Evolutionary conservation across 2,888 invertebrate genomes (phyloP).

Genomic region (Unio pictorum): DNA sequence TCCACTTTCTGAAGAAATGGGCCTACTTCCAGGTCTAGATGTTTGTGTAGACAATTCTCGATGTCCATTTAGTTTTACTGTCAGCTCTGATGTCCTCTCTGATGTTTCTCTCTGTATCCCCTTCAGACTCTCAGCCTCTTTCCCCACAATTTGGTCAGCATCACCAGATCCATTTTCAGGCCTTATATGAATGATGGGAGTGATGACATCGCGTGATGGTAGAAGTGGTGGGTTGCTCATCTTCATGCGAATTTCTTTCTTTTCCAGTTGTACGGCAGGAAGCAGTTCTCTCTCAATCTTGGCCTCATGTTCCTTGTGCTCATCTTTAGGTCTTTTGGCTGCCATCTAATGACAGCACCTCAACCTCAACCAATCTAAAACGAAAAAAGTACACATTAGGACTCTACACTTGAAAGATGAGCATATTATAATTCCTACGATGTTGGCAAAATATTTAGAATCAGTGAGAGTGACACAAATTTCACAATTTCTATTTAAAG

Average conservation of each 20-base stretch:
- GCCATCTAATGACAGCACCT: slow-evolving; percentile 50
- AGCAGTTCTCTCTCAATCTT: slow-evolving; percentile 50
- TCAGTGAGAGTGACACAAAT: too few relatives aligned
- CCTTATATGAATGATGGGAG: slow-evolving; percentile 34
- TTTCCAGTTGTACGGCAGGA: slow-evolving; percentile 54
- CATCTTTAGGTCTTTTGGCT: slow-evolving; percentile 42
- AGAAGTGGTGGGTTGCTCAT: slow-evolving; percentile 8
- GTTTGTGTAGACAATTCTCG: slow-evolving; percentile 7
- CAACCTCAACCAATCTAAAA: slow-evolving; percentile 33
- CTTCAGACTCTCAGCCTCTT: slow-evolving; percentile 23
- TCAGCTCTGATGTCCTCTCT: slow-evolving; percentile 4
- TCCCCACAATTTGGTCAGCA: slow-evolving; percentile 55
- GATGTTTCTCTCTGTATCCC: not conserved
- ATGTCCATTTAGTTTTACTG: not conserved
- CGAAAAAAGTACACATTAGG: slow-evolving; percentile 4
- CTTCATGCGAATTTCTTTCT: slow-evolving; percentile 54
- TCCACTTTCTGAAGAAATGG: slow-evolving; percentile 26
- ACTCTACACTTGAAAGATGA: too few relatives aligned
- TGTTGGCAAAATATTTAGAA: too few relatives aligned
- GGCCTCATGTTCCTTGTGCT: slow-evolving; percentile 50
- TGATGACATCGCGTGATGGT: slow-evolving; percentile 23
- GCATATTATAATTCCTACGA: too few relatives aligned
- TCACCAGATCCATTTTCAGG: slow-evolving; percentile 31
- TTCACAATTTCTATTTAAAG: too few relatives aligned
- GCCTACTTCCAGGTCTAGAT: slow-evolving; percentile 31